phyloP scores from a whole-genome alignment of 1,140 invertebrate species.

The Acromyrmex charruanus region DNA sequence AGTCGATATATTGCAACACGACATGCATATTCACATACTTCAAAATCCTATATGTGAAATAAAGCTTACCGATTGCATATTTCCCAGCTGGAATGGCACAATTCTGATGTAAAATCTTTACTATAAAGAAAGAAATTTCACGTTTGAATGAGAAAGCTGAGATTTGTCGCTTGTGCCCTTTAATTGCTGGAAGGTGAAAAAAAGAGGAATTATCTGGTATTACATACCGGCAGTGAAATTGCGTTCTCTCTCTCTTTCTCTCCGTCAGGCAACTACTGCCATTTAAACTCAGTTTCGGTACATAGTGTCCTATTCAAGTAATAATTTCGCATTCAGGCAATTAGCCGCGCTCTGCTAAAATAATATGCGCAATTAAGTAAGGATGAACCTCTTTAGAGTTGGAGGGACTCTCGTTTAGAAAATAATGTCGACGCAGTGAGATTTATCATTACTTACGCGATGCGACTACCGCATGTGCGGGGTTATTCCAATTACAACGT shows the following conservation, averaged over 20 bases:
- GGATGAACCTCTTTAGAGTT: constrained; percentile 55
- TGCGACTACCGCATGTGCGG: constrained; percentile 28
- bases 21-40: constrained; percentile 39
- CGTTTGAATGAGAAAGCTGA: background rate
- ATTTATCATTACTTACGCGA: constrained; percentile 37
- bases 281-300: constrained; percentile 65
- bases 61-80: constrained; percentile 50
- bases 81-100: constrained; percentile 7
- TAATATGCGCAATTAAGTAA: constrained; percentile 63
- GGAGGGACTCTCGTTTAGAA: constrained; percentile 33
- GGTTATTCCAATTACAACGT: constrained; percentile 28
- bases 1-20: constrained; percentile 23
- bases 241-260: background rate
- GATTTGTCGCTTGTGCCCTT: constrained; percentile 22
- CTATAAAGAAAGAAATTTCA: background rate
- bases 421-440: constrained; percentile 33
- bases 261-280: constrained; percentile 15
- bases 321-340: constrained; percentile 70
- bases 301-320: constrained; percentile 54
- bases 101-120: constrained; percentile 18
- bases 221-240: constrained; percentile 29
- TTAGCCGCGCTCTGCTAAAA: constrained; percentile 60
- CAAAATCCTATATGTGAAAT: constrained; percentile 31
- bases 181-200: constrained; percentile 37
- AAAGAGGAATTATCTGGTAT: constrained; percentile 28